Evolutionary conservation across 2,113 vertebrate genomes (phyloP).

Genomic region (Zingel zingel): DNA sequence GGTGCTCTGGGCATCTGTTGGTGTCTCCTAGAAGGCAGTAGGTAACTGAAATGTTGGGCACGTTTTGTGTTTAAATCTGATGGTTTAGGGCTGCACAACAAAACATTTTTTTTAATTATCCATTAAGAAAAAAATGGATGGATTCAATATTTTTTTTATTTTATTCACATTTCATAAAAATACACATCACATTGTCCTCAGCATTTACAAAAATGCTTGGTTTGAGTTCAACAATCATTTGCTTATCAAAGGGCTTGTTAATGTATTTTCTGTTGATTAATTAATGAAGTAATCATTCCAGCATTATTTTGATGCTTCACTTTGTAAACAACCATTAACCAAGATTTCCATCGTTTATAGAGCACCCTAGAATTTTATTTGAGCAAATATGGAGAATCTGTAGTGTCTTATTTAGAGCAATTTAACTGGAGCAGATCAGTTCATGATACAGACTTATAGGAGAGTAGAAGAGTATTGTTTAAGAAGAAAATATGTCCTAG

Average conservation of each 20-base stretch:
- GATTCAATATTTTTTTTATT: too few species aligned
- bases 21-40: constrained; percentile 23
- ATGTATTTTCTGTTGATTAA: background rate
- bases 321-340: background rate
- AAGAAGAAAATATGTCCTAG: background rate
- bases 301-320: background rate
- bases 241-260: background rate
- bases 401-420: background rate
- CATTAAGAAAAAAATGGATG: background rate
- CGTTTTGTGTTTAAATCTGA: background rate
- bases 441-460: background rate
- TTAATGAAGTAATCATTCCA: background rate
- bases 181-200: background rate
- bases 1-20: constrained; percentile 22
- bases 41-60: background rate
- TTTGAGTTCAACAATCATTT: background rate
- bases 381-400: background rate
- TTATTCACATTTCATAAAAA: background rate
- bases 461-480: background rate
- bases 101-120: background rate
- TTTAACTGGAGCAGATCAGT: background rate
- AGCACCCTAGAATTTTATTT: background rate
- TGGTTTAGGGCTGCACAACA: background rate
- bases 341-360: background rate
- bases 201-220: background rate